Evolutionary conservation across 2,113 vertebrate species (phyloP).

Genomic region (Athene noctua): DNA sequence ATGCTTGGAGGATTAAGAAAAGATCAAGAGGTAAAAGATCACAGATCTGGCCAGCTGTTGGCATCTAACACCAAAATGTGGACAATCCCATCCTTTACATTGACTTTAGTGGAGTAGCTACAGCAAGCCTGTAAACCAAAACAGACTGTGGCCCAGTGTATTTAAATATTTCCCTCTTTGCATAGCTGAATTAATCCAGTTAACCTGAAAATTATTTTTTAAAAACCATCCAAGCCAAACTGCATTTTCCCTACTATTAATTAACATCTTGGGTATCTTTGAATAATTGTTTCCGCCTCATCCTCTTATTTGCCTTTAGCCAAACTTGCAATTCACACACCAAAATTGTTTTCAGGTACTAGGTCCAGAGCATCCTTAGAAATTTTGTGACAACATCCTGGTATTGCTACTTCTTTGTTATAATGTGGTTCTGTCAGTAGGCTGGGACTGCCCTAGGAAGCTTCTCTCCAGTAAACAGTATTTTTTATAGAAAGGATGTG

Average conservation of each 20-base stretch:
- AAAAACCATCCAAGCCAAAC: neutral
- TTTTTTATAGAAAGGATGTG: neutral
- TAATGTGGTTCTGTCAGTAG: neutral
- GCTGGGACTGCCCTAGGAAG: neutral
- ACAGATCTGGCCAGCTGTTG: slow-evolving; percentile 35
- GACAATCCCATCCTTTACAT: neutral
- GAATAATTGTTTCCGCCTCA: neutral
- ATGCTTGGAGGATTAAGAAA: slow-evolving; percentile 32
- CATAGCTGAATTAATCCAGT: neutral
- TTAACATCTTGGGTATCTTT: neutral
- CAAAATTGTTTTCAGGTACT: neutral
- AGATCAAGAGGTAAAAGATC: slow-evolving; percentile 53
- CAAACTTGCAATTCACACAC: neutral
- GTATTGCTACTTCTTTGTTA: neutral
- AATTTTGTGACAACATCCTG: neutral
- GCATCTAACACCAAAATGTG: neutral
- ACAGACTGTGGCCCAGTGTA: neutral
- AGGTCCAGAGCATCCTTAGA: neutral
- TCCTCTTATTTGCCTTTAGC: neutral
- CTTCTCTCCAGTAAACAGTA: neutral
- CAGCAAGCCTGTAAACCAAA: neutral
- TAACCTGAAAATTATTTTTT: neutral
- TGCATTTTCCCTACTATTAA: neutral
- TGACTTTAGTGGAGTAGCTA: neutral
- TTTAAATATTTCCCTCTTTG: neutral